Conservation (phyloP, 2,888 invertebrate genomes). For the Aleiodes alternator region DNA sequence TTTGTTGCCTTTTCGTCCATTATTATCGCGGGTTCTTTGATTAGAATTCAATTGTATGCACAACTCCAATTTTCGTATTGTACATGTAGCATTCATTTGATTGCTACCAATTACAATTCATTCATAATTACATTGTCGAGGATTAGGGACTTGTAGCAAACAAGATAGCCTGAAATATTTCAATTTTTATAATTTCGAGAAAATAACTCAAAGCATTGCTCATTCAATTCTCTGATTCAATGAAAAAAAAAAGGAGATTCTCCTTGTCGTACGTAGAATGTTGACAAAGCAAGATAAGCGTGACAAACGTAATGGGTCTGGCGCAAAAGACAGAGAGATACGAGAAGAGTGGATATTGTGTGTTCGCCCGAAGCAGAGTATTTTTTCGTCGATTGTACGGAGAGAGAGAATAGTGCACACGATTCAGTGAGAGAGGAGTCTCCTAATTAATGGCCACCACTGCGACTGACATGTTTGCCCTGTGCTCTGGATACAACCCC, state of each 20-base stretch:
- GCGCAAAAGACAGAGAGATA: slow-evolving; percentile 2
- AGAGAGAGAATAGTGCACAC: slow-evolving; percentile 23
- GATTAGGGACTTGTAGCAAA: too few species aligned
- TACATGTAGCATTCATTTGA: too few species aligned
- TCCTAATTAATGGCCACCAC: slow-evolving; percentile 74
- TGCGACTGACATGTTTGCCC: slow-evolving; percentile 75
- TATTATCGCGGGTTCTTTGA: slow-evolving; percentile 58
- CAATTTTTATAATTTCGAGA: too few species aligned
- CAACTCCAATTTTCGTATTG: background rate
- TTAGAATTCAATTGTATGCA: slow-evolving; percentile 42
- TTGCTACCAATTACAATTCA: too few species aligned
- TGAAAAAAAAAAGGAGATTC: background rate
- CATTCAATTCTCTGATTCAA: background rate
- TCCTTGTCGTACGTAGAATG: background rate
- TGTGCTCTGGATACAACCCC: slow-evolving; percentile 67
- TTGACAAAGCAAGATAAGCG: slow-evolving; percentile 25
- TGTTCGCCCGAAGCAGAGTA: slow-evolving; percentile 21
- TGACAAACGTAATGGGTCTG: slow-evolving; percentile 25
- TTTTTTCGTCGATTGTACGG: slow-evolving; percentile 26
- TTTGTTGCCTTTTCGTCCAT: slow-evolving; percentile 65
- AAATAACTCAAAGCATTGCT: too few species aligned
- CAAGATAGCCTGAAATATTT: too few species aligned
- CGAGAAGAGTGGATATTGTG: slow-evolving; percentile 7
- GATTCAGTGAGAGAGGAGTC: slow-evolving; percentile 55
- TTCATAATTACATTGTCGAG: too few species aligned